phyloP scores from a whole-genome alignment of 2,888 invertebrate genomes.

The Cerceris ruficornis region DNA sequence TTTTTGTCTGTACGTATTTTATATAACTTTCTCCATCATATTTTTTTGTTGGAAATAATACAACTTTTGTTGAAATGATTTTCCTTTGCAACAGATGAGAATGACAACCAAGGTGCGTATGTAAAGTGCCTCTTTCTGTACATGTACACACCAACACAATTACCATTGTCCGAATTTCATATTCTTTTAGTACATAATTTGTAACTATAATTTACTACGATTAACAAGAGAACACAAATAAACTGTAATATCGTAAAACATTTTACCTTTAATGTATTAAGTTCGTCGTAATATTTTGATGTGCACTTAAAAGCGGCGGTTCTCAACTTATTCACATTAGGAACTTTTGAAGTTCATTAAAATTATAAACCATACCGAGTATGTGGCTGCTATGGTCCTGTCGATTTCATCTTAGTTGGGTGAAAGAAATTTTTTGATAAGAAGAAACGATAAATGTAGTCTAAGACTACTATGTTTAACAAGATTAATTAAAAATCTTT shows the following conservation, averaged over 20 bases:
- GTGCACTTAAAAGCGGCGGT: not conserved
- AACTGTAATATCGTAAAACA: too few species aligned
- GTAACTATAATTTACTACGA: not conserved
- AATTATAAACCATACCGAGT: not conserved
- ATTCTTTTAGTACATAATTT: not conserved
- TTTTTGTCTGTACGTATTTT: too few species aligned
- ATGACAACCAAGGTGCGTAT: not conserved
- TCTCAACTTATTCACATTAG: not conserved
- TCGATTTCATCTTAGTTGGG: too few species aligned
- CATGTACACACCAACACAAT: not conserved
- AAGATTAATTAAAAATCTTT: too few species aligned
- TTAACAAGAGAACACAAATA: not conserved
- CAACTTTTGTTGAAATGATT: not conserved
- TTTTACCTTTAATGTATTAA: not conserved
- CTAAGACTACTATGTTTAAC: too few species aligned
- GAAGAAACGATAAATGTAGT: too few species aligned
- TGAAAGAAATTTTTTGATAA: too few species aligned
- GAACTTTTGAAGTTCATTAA: not conserved
- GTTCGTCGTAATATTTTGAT: constrained; percentile 6
- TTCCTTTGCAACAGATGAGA: too few species aligned
- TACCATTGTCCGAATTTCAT: not conserved
- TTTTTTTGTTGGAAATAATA: not conserved
- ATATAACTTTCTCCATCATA: too few species aligned
- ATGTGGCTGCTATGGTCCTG: not conserved
- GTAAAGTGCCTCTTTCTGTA: not conserved